Conservation (phyloP, 1,140 invertebrate species). For the Melitaea cinxia region DNA sequence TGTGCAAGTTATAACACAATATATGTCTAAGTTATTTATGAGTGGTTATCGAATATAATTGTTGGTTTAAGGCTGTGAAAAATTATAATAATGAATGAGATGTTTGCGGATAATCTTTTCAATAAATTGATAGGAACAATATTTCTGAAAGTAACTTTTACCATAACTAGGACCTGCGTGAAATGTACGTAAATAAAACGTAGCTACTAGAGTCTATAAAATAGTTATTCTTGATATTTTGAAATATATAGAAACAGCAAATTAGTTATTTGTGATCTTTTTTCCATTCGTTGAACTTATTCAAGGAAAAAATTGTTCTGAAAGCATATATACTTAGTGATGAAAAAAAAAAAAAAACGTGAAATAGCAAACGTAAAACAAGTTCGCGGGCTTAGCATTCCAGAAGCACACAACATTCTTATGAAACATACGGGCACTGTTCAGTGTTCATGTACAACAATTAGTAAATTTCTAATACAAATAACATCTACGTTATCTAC, state of each 20-base stretch:
- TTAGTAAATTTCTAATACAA: conserved; percentile 63
- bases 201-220: too few species aligned
- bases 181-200: too few species aligned
- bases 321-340: conserved; percentile 4
- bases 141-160: not conserved
- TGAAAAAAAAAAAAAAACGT: not conserved
- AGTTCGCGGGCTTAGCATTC: conserved; percentile 37
- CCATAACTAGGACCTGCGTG: not conserved
- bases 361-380: conserved; percentile 18
- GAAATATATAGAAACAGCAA: not conserved
- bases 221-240: not conserved
- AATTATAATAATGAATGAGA: not conserved
- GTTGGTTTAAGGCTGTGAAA: not conserved
- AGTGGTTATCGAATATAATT: not conserved
- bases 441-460: conserved; percentile 53
- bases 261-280: not conserved
- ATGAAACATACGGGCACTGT: conserved; percentile 39
- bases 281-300: not conserved
- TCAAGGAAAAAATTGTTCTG: conserved; percentile 1
- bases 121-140: not conserved
- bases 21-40: not conserved
- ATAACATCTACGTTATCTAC: conserved; percentile 75
- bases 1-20: conserved; percentile 1
- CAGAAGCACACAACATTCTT: conserved; percentile 41
- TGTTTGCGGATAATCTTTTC: not conserved